Conservation (phyloP, 2,113 vertebrate genomes). For the Oostethus manadensis region DNA sequence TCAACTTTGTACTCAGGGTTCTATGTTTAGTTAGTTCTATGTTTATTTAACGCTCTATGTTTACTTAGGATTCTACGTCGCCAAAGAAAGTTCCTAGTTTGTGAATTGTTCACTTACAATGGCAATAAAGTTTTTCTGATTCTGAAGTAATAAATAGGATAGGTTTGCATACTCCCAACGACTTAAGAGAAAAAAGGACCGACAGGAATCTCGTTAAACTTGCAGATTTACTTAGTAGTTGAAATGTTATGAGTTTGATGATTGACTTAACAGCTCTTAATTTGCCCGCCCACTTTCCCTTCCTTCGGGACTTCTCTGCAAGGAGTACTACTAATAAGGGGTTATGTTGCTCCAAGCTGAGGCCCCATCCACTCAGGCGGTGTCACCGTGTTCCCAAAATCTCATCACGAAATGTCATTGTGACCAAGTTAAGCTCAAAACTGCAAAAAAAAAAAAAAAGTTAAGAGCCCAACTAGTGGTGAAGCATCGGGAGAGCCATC, state of each 20-base stretch:
- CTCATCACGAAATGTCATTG: background rate
- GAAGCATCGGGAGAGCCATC: no score
- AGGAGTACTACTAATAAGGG: background rate
- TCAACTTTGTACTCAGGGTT: no score
- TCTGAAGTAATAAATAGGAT: background rate
- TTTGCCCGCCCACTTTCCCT: background rate
- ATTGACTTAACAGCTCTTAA: background rate
- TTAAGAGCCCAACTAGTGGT: background rate
- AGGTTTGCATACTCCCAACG: background rate
- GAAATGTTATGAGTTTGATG: background rate
- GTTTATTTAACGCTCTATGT: no score
- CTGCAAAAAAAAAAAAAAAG: background rate
- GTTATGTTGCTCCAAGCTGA: background rate
- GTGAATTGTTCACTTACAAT: no score
- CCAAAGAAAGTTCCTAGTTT: no score
- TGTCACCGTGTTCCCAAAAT: background rate
- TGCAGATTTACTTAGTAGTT: background rate
- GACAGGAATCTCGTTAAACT: background rate
- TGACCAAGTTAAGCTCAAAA: slow-evolving; percentile 11
- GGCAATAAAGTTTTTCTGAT: no score
- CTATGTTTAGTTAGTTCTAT: no score
- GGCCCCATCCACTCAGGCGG: background rate
- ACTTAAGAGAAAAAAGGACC: background rate
- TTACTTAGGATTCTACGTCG: no score
- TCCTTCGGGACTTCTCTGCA: background rate